Evolutionary conservation across 2,888 invertebrate genomes (phyloP), one percentile per base, ranked within the genome.

Genomic region (Horisme vitalbata): DNA sequence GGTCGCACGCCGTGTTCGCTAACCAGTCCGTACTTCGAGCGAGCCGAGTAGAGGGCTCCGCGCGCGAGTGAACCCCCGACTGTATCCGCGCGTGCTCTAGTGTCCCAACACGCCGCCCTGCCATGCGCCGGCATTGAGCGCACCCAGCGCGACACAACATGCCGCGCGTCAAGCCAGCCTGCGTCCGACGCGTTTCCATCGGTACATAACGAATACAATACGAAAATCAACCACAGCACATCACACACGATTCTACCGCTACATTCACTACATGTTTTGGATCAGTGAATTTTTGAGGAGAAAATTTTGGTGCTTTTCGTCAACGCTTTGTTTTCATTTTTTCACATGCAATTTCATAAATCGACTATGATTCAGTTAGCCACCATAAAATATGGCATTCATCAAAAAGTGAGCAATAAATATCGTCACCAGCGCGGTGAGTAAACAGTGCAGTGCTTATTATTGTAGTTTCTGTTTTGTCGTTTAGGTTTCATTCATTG

Each of bases 341-440:
- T 34, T 14, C 30, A 28, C 38, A 43, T 51, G 65, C 56, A 58
- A 63, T 47, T 60, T 63, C 57, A 60, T 48, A 62, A 57, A n/a
- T n/a, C 65, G 61, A 90, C 81, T 84, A 92, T 92, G 92, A 91
- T 91, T 90, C 91, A 91, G 87, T 91, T 92, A 89, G 91, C 91
- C 79, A 92, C 91, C 74, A 90, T 92, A 73, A 92, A 91, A 90
- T 92, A 90, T 85, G 91, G 91, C 88, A 92, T 92, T 80, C 91
- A 84, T 68, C 82, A 84, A 81, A 90, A 87, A 87, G 89, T 89
- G 83, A 81, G 79, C 85, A 83, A 79, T 82, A 86, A 83, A 83
- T 69, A 73, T 71, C 79, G 80, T 68, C 79, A 72, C 71, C 79
- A 68, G 64, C 79, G 85, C 75, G 90, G 89, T 89, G 87, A 87